phyloP scores from a whole-genome alignment of 2,797 vertebrate genomes.

The Hirundo rustica region DNA sequence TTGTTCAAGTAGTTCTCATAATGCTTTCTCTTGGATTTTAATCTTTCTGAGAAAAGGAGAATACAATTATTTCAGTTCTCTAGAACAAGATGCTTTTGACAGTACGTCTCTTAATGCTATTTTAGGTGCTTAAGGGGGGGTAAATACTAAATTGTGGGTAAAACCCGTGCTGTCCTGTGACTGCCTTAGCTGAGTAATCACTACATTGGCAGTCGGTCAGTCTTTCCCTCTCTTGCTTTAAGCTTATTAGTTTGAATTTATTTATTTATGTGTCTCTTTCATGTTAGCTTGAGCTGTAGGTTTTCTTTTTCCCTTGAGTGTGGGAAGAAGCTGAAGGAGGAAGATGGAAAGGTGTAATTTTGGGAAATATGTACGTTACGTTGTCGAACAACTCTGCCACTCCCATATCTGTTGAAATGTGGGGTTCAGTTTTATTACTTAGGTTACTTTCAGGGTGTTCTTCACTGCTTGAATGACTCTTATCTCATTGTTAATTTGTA shows the following conservation, averaged over 20 bases:
- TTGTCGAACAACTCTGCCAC: background rate
- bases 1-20: background rate
- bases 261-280: background rate
- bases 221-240: background rate
- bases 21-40: background rate
- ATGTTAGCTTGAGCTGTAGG: background rate
- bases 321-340: background rate
- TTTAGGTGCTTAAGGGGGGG: background rate
- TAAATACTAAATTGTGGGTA: background rate
- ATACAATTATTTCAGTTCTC: background rate
- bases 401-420: background rate
- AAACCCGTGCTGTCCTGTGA: background rate
- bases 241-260: background rate
- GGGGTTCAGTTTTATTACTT: background rate
- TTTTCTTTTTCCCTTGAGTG: background rate
- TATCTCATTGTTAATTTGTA: background rate
- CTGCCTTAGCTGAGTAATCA: background rate
- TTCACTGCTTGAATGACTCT: background rate
- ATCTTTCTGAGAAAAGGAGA: background rate
- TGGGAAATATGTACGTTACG: background rate
- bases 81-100: background rate
- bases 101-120: background rate
- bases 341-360: background rate
- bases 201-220: background rate
- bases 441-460: background rate